Base-by-base conservation (phyloP, 2,113 vertebrate species). In the Aphelocoma coerulescens region DNA sequence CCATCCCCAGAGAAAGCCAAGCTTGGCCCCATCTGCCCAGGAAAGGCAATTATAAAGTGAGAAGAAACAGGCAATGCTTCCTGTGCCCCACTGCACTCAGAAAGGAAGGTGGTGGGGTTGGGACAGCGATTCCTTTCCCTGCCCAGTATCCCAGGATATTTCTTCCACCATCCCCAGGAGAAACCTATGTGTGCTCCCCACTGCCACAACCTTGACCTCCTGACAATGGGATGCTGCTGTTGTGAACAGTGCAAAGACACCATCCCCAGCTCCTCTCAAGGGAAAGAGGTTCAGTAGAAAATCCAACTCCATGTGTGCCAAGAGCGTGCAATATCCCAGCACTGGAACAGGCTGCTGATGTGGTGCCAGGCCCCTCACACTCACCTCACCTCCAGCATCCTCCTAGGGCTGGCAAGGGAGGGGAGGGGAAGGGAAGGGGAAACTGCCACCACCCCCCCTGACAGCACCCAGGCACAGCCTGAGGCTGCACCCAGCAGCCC, bases 301-400 rank as follows among this genome's bases (percentile, higher is more conserved):
- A 57, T 51, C 51, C 15, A 30, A 21, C 5, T 13, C 18, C 0
- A 2, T 1, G 2, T 30, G 39, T 49, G 68, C 32, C 1, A 3
- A 17, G 20, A 43, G 12, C 0, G 0, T 19, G 49, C 0, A 3
- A 23, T 10, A 71, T 26, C 24, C n/a, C 39, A 55, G 39, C 15
- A 7, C 62, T 11, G 32, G 46, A 58, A 51, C 11, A 16, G 16
- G 48, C 51, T 69, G 62, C 24, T 49, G 74, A 41, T 2, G 41
- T 0, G 0, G 35, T 33, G 32, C 3, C 3, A 85, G n/a, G 33
- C 21, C 49, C 16, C 22, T 41, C 3, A 4, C 1, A 0, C 13
- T 32, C 4, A 15, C 57, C 61, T 48, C 4, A 5, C 10, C 58
- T 62, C 51, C 2, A 7, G 77, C 77, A 78, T 51, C 28, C 7